phyloP scores from a whole-genome alignment of 2,888 invertebrate species.

The Lepetodrilus schrolli region DNA sequence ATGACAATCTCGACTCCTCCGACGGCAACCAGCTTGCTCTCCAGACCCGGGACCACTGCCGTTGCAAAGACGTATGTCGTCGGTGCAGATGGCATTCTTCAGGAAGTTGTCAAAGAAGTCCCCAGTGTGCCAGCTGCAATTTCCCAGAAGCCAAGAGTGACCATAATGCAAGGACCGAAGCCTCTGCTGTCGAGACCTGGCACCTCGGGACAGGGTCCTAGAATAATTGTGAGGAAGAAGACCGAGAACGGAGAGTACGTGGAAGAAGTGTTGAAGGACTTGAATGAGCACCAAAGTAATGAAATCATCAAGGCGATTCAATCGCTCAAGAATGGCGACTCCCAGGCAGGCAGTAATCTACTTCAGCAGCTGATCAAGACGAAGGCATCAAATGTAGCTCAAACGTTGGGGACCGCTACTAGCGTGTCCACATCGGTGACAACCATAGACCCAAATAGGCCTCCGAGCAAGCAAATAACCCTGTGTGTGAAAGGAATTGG shows the following conservation, averaged over 20 bases:
- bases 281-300: neutral
- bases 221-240: neutral
- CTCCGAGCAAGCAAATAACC: no score
- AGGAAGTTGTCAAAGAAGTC: neutral
- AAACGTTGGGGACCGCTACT: neutral
- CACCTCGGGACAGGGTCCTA: neutral
- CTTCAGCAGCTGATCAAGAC: conserved; percentile 23
- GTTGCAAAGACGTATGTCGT: neutral
- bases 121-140: neutral
- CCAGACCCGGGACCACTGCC: neutral
- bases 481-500: no score
- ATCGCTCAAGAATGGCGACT: conserved; percentile 18
- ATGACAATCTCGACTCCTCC: neutral
- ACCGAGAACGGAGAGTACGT: conserved; percentile 4
- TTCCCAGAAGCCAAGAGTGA: neutral
- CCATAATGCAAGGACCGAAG: neutral
- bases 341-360: neutral
- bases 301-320: conserved; percentile 6
- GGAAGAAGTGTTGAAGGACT: neutral
- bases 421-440: neutral
- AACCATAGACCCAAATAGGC: no score
- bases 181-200: neutral
- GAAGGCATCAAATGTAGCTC: neutral
- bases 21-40: neutral
- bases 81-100: conserved; percentile 15